Evolutionary conservation across 2,113 vertebrate genomes (phyloP).

Genomic region (Gadus macrocephalus): DNA sequence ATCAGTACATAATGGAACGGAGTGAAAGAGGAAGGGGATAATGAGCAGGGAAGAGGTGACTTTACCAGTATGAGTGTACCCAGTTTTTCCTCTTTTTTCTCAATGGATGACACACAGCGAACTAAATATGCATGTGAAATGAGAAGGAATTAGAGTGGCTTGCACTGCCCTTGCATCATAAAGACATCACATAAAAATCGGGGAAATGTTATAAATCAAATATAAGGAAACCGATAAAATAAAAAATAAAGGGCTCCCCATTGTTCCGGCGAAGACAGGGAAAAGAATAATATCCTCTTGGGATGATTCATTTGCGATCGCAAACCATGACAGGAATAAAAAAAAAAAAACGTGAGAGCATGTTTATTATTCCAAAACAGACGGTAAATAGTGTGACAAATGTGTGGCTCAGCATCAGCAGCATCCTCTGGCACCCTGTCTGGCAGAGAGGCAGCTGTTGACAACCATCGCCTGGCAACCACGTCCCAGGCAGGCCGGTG

Average conservation of each 20-base stretch:
- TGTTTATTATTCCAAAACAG: neutral
- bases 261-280: neutral
- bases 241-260: neutral
- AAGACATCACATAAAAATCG: constrained; percentile 18
- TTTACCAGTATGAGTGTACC: neutral
- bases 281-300: neutral
- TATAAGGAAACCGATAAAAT: constrained; percentile 7
- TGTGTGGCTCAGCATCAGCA: neutral
- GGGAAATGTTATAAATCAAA: constrained; percentile 29
- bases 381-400: neutral
- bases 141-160: constrained; percentile 17
- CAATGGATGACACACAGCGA: too few relatives aligned
- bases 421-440: neutral
- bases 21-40: neutral
- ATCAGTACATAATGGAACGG: neutral
- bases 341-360: constrained; percentile 1
- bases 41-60: neutral
- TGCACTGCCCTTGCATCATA: constrained; percentile 52
- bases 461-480: constrained; percentile 31
- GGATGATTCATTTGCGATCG: neutral
- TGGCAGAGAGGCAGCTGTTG: constrained; percentile 21
- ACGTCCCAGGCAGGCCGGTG: constrained; percentile 8
- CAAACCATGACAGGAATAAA: neutral
- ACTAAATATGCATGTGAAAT: constrained; percentile 4
- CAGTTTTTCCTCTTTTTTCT: too few relatives aligned